Evolutionary conservation across 2,797 vertebrate genomes (phyloP).

Genomic region (Rallus crepitans): DNA sequence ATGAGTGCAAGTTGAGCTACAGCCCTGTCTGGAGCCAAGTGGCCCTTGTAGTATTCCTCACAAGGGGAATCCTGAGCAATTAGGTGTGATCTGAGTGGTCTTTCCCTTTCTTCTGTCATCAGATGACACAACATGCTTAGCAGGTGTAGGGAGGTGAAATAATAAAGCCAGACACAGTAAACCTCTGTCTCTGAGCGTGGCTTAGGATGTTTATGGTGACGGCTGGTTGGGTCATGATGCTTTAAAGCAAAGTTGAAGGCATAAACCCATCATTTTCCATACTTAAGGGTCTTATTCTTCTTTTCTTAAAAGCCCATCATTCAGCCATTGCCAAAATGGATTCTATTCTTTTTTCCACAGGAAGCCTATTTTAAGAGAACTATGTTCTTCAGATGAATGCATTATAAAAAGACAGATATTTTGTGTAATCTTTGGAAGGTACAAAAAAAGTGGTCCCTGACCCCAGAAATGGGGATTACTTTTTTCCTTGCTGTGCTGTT

Average conservation of each 20-base stretch:
- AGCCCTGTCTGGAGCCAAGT: not conserved
- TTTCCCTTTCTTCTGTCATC: not conserved
- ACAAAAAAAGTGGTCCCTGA: not conserved
- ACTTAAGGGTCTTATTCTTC: accelerated
- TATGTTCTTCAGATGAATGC: not conserved
- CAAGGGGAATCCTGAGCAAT: not conserved
- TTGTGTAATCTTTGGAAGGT: not conserved
- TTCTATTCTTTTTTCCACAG: not conserved
- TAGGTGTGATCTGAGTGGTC: accelerated
- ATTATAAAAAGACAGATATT: not conserved
- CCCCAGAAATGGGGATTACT: not conserved
- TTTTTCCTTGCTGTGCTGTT: not conserved
- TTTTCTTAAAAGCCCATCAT: not conserved
- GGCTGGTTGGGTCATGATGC: not conserved
- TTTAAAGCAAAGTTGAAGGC: not conserved
- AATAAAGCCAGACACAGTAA: not conserved
- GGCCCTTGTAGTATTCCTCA: not conserved
- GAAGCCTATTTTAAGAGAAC: not conserved
- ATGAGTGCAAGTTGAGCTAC: not conserved
- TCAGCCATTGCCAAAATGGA: not conserved
- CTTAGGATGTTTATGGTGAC: accelerated
- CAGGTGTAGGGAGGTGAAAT: not conserved
- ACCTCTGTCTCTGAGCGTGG: not conserved
- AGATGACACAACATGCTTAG: not conserved
- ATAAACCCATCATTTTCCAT: not conserved